Base-by-base conservation (phyloP, 2,888 invertebrate species). In the Amphipoea lucens region DNA sequence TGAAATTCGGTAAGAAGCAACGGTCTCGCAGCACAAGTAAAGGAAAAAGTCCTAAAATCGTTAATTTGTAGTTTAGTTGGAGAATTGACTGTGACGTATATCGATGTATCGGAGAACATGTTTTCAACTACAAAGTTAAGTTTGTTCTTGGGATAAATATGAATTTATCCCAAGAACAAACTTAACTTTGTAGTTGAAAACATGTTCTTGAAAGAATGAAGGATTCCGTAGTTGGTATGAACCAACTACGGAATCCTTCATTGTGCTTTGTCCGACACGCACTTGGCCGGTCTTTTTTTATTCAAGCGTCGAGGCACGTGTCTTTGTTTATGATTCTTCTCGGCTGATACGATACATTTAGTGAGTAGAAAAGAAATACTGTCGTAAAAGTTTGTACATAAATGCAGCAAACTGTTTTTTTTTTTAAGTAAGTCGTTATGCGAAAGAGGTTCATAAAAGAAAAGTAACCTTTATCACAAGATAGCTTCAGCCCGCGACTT, bases 261-360 rank as follows among this genome's bases (percentile, higher is more conserved):
- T 57, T 57, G 9, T 23, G 9, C 23, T 3, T 23, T n/a, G n/a
- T 60, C n/a, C 12, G 60, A 60, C 12, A 60, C n/a, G 60, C 11
- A n/a, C 11, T n/a, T 60, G 12, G 2, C 2, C 62, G 29, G 51
- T 66, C n/a, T 69, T 72, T 77, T n/a, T 71, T 75, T 60, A 20
- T 60, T 76, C 17, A 11, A 7, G 9, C 45, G 14, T 20, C 20
- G 17, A 23, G 29, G 4, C n/a, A 29, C 29, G 20, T 36, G 54
- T 54, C 40, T 62, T 77, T 74, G 71, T 85, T 85, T 85, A 74
- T 62, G 7, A 54, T 71, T 36, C 57, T n/a, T 69, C 6, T 40
- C 1, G 14, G 20, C 57, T 70, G 65, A 54, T 75, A 69, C 66
- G 54, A 54, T 68, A 17, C 66, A 48, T 69, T 14, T 48, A 17